phyloP scores from a whole-genome alignment of 2,888 invertebrate genomes.

The Oasisia sp. region DNA sequence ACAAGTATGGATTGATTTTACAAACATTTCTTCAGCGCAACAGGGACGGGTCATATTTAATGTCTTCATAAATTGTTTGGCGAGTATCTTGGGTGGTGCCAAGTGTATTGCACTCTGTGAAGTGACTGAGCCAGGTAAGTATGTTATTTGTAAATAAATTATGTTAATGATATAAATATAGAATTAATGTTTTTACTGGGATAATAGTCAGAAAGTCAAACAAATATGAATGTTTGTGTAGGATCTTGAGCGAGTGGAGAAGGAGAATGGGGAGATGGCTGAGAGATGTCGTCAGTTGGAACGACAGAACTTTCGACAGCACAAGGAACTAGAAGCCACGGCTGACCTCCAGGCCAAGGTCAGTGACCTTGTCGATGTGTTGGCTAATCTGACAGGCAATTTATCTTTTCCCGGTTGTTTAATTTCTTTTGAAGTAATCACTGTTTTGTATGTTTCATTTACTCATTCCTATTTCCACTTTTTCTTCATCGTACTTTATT shows the following conservation, averaged over 20 bases:
- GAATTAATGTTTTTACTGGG: no score
- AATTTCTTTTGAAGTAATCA: neutral
- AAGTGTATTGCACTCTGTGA: no score
- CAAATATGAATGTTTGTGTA: slow-evolving; percentile 43
- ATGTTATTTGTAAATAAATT: no score
- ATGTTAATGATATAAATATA: no score
- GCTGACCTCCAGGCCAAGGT: slow-evolving; percentile 56
- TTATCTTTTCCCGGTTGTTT: neutral
- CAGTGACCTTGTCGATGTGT: neutral
- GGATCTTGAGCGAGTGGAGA: slow-evolving; percentile 75
- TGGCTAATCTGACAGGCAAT: neutral
- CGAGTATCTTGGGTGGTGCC: no score
- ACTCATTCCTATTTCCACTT: neutral
- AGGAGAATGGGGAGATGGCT: slow-evolving; percentile 67
- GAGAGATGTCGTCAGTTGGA: slow-evolving; percentile 73
- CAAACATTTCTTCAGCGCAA: no score
- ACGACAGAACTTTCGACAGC: slow-evolving; percentile 54
- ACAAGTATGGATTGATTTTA: no score
- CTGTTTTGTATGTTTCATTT: neutral
- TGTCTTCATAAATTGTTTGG: no score
- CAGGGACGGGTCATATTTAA: no score
- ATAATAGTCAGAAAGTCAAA: no score
- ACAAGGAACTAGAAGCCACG: slow-evolving; percentile 57
- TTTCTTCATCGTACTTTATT: neutral
- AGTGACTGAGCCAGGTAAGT: no score